Evolutionary conservation across 2,113 vertebrate genomes (phyloP).

Genomic region (Rana temporaria): DNA sequence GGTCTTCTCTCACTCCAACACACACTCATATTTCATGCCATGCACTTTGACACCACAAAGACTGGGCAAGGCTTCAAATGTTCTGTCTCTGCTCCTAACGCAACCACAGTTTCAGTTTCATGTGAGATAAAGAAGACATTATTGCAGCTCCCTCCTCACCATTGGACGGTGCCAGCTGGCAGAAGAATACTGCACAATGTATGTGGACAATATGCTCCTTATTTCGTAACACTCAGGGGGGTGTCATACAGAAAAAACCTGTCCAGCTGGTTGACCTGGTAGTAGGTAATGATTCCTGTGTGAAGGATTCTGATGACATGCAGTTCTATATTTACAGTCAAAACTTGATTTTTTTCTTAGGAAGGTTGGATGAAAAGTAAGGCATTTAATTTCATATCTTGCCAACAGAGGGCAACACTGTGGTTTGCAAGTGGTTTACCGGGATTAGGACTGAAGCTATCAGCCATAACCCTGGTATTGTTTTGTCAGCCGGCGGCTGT

Average conservation of each 20-base stretch:
- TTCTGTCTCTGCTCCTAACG: constrained; percentile 10
- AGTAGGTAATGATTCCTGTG: constrained; percentile 3
- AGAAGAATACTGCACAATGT: neutral
- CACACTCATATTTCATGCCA: neutral
- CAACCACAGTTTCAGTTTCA: neutral
- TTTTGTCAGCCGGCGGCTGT: no score
- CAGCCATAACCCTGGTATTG: no score
- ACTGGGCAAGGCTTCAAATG: constrained; percentile 18
- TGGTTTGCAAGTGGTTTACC: no score
- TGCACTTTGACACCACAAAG: constrained; percentile 1
- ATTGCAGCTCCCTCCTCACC: constrained; percentile 8
- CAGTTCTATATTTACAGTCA: no score
- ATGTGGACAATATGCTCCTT: neutral
- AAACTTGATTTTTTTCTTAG: no score
- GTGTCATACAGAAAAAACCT: constrained; percentile 11
- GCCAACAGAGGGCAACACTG: no score
- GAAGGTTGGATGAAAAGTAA: no score
- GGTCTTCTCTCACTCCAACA: no score
- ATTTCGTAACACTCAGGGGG: constrained; percentile 2
- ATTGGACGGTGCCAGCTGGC: neutral
- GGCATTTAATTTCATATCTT: no score
- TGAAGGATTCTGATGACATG: constrained; percentile 10
- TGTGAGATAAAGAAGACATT: constrained; percentile 25
- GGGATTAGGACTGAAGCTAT: no score
- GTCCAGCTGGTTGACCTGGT: neutral